A percentile compares a stretch with the other conserved stretches of the same genome.
Evolutionary conservation across 2,888 invertebrate species (phyloP).

Genomic region (Yponomeuta malinellus): DNA sequence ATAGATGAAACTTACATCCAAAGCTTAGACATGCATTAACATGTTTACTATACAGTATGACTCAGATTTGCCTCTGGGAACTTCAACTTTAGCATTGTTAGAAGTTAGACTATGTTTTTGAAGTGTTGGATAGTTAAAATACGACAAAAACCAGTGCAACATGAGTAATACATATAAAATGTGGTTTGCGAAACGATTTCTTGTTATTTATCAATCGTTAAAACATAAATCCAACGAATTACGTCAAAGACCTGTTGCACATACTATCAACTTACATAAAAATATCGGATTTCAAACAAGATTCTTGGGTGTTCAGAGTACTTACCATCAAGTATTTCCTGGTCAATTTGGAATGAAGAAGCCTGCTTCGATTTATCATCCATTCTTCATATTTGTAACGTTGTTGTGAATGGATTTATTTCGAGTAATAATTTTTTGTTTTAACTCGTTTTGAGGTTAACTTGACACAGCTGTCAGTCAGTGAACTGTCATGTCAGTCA

Average conservation of each 20-base stretch:
- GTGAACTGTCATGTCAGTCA: neutral
- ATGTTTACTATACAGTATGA: neutral
- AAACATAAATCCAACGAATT: slow-evolving; percentile 6
- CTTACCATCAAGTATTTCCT: slow-evolving; percentile 68
- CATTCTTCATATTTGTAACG: slow-evolving; percentile 68
- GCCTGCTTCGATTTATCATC: slow-evolving; percentile 67
- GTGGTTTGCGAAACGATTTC: neutral
- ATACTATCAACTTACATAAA: slow-evolving; percentile 29
- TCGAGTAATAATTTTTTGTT: neutral
- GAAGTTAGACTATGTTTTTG: neutral
- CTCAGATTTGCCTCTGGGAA: neutral
- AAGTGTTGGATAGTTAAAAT: neutral
- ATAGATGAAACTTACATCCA: too few species aligned
- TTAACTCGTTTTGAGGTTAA: slow-evolving; percentile 12
- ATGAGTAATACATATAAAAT: neutral
- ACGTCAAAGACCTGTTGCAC: slow-evolving; percentile 19
- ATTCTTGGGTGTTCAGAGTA: slow-evolving; percentile 24
- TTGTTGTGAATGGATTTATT: slow-evolving; percentile 5
- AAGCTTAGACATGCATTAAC: neutral
- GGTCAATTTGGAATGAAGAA: slow-evolving; percentile 64
- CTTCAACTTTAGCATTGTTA: neutral
- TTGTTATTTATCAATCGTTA: slow-evolving; percentile 6
- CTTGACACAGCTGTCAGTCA: slow-evolving; percentile 6
- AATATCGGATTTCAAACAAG: slow-evolving; percentile 36
- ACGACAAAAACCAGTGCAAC: neutral